A percentile compares a stretch with the other conserved stretches of the same genome.
Evolutionary conservation across 1,140 invertebrate species (phyloP).

Genomic region (Belonocnema kinseyi): DNA sequence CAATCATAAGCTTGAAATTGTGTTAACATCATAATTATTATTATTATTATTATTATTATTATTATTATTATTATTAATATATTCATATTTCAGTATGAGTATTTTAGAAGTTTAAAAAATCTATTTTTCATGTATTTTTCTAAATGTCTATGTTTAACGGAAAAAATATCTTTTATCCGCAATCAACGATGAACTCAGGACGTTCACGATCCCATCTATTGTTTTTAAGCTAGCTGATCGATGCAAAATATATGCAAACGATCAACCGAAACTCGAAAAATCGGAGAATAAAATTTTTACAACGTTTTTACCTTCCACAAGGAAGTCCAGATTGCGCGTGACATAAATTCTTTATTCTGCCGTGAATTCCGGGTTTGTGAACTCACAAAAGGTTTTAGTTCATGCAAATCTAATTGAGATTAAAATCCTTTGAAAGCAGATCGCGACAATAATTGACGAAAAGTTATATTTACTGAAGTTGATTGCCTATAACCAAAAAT

Average conservation of each 20-base stretch:
- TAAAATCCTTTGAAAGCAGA: too few relatives aligned
- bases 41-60: too few relatives aligned
- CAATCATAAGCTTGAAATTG: too few relatives aligned
- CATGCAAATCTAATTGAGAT: neutral
- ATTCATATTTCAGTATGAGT: too few relatives aligned
- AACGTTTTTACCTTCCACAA: conserved; percentile 11
- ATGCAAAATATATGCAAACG: conserved; percentile 14
- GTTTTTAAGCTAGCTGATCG: neutral
- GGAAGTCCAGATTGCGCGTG: neutral
- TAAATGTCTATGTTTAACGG: too few relatives aligned
- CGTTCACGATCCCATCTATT: neutral
- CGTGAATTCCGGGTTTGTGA: neutral
- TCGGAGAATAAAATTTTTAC: conserved; percentile 18
- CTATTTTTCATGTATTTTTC: too few relatives aligned
- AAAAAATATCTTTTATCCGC: neutral
- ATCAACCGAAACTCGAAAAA: neutral
- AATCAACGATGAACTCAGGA: neutral
- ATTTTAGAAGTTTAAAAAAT: too few relatives aligned
- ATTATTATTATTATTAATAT: too few relatives aligned
- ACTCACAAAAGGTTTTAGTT: neutral
- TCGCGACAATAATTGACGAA: too few relatives aligned
- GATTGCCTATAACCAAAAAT: too few relatives aligned
- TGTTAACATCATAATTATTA: too few relatives aligned
- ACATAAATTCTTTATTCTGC: neutral
- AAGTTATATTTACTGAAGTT: too few relatives aligned